These are phyloP conservation scores for Tenrec ecaudatus DNA, from an alignment of 2,113 vertebrate species.

Conservation along the genomic window DNA sequence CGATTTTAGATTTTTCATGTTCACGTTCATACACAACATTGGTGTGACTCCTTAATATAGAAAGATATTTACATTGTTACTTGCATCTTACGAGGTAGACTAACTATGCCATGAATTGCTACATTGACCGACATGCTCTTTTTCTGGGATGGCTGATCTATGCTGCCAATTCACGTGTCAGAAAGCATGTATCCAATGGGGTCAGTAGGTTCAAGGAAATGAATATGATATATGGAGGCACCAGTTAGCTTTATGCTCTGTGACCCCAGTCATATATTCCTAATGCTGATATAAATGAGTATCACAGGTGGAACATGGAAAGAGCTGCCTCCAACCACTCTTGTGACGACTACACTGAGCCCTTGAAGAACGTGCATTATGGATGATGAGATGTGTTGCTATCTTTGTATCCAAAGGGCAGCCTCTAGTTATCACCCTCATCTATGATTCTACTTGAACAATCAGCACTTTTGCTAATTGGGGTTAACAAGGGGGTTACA, in stretches of 20 bases:
- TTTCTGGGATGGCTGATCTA: constrained; percentile 3
- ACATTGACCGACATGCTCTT: not conserved
- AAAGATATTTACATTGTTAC: not conserved
- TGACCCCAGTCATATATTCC: not conserved
- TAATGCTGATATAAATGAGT: not conserved
- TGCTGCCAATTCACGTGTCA: constrained; percentile 43
- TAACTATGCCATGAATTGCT: constrained; percentile 11
- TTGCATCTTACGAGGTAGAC: not conserved
- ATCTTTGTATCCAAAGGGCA: not conserved
- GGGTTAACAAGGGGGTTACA: no score
- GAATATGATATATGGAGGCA: not conserved
- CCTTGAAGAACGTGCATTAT: not conserved
- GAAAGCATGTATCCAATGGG: not conserved
- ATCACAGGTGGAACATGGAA: not conserved
- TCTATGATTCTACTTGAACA: not conserved
- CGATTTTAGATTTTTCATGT: constrained; percentile 20
- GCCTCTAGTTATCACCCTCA: no score
- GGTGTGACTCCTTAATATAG: not conserved
- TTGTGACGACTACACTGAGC: not conserved
- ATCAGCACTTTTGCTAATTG: not conserved
- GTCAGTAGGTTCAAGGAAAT: constrained; percentile 20
- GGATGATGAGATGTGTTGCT: not conserved
- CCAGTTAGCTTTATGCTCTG: not conserved
- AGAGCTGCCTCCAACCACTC: not conserved
- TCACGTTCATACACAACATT: not conserved